Evolutionary conservation across 2,113 vertebrate genomes (phyloP).

Genomic region (Cinclus cinclus): DNA sequence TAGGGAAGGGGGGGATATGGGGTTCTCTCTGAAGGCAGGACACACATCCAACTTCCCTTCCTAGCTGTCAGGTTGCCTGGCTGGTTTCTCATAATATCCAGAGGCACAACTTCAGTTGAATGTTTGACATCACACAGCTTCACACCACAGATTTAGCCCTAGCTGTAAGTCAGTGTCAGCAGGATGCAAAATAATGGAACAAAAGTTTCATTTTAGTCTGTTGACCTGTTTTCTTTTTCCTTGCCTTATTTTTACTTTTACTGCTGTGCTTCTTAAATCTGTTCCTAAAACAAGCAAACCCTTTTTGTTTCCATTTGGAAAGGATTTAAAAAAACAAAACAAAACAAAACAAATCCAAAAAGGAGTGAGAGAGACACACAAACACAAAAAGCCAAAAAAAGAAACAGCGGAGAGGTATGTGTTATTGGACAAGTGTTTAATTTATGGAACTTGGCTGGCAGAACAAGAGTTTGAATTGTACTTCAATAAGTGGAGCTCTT

Average conservation of each 20-base stretch:
- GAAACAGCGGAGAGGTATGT: conserved; percentile 68
- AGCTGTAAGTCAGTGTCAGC: neutral
- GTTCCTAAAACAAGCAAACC: conserved; percentile 13
- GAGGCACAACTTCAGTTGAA: neutral
- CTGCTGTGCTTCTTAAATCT: neutral
- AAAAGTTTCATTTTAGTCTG: neutral
- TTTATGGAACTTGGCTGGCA: conserved; percentile 68
- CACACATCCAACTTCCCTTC: neutral
- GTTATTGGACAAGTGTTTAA: conserved; percentile 76
- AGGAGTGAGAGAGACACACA: neutral
- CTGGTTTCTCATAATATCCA: neutral
- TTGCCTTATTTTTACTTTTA: neutral
- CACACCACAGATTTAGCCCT: neutral
- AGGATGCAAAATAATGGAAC: neutral
- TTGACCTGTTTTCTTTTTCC: neutral
- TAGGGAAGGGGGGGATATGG: neutral
- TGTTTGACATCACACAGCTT: neutral
- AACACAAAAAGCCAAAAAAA: conserved; percentile 52
- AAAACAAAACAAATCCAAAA: neutral
- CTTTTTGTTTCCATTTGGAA: conserved; percentile 53
- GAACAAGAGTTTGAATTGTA: conserved; percentile 66
- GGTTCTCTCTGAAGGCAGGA: neutral
- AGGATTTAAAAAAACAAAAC: neutral
- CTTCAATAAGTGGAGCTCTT: conserved; percentile 68
- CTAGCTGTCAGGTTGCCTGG: neutral